Percentiles rank a stretch among this genome's conserved stretches.
Conservation (phyloP, 2,797 vertebrate genomes). For the Anabas testudineus region DNA sequence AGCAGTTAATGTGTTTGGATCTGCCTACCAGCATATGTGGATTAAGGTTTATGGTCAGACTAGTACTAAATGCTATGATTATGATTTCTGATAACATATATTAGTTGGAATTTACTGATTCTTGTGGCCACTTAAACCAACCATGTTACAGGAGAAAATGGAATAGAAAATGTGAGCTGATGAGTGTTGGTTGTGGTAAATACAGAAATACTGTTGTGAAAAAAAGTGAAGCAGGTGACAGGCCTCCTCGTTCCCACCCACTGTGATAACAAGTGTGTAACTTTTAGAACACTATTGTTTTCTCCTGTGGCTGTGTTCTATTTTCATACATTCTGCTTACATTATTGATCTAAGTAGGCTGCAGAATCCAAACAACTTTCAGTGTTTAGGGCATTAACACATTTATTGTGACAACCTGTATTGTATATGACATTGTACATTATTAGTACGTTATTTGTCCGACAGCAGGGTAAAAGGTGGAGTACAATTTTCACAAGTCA, state of each 20-base stretch:
- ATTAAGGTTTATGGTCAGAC: not conserved
- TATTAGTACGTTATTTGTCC: no score
- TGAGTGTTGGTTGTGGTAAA: not conserved
- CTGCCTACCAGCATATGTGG: not conserved
- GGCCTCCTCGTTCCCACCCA: conserved; percentile 28
- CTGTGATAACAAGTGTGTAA: conserved; percentile 44
- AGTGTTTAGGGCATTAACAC: not conserved
- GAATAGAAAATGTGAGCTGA: not conserved
- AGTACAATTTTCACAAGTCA: no score
- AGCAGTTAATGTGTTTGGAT: not conserved
- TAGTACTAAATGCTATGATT: not conserved
- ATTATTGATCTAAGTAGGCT: not conserved
- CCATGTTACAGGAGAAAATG: not conserved
- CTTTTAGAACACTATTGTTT: conserved; percentile 57
- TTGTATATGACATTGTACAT: no score
- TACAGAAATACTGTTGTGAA: not conserved
- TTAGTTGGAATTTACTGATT: not conserved
- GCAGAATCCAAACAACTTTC: not conserved
- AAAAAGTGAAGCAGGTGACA: conserved; percentile 1
- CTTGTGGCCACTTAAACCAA: no score
- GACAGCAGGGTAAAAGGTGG: no score
- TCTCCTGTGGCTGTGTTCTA: not conserved
- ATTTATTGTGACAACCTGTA: not conserved
- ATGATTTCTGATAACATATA: not conserved
- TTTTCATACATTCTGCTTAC: not conserved